phyloP scores from a whole-genome alignment of 2,797 vertebrate species.

The Dallia pectoralis region DNA sequence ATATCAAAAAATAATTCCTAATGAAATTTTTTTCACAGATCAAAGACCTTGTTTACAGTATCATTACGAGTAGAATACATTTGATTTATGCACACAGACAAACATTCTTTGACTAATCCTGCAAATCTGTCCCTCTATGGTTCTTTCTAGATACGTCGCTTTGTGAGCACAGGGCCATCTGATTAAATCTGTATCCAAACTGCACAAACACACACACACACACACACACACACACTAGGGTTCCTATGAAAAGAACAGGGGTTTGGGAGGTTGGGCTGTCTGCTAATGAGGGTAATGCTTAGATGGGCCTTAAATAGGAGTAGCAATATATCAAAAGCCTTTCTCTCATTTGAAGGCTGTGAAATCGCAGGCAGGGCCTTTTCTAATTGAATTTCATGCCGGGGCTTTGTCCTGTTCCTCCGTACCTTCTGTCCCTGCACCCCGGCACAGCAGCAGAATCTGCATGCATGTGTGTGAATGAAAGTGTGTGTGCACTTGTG shows the following conservation, averaged over 20 bases:
- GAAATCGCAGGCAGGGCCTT: constrained; percentile 48
- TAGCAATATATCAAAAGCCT: constrained; percentile 63
- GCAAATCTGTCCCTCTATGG: neutral
- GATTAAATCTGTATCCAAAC: neutral
- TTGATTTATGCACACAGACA: neutral
- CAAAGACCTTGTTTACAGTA: neutral
- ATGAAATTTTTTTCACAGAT: neutral
- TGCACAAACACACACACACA: neutral
- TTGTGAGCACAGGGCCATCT: neutral
- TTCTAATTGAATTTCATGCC: constrained; percentile 97
- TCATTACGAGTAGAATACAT: neutral
- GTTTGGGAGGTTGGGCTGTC: constrained; percentile 37
- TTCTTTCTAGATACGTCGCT: neutral
- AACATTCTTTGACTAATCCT: neutral
- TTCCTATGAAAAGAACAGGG: constrained; percentile 15
- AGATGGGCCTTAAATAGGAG: constrained; percentile 54
- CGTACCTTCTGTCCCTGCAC: constrained; percentile 88
- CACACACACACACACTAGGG: neutral
- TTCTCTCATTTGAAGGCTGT: constrained; percentile 59
- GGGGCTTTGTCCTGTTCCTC: constrained; percentile 73
- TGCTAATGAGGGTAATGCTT: constrained; percentile 55
- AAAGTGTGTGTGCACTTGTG: constrained; percentile 16
- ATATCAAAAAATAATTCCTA: neutral
- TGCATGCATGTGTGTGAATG: constrained; percentile 7
- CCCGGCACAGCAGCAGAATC: constrained; percentile 44